These are phyloP conservation scores for Hemichromis elongatus DNA, from an alignment of 2,113 vertebrate genomes.

Conservation along the genomic window DNA sequence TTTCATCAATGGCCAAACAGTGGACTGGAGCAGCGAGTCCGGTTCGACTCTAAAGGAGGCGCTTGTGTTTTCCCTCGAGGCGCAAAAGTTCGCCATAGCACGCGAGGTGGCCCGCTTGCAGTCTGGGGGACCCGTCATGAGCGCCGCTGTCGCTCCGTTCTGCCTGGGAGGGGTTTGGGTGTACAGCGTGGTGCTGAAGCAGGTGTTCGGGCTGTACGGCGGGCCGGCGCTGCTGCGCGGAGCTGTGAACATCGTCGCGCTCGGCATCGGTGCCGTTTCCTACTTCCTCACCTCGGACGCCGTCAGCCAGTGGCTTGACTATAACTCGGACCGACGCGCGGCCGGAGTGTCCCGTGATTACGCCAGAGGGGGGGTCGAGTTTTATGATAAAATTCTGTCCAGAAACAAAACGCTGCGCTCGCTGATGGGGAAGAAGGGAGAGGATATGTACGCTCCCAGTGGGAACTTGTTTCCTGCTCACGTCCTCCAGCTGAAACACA, in stretches of 20 bases:
- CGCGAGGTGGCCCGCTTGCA: constrained; percentile 81
- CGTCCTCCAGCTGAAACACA: constrained; percentile 82
- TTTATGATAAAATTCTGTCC: constrained; percentile 86
- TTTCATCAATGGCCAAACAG: constrained; percentile 75
- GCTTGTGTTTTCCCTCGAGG: constrained; percentile 77
- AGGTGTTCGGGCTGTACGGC: constrained; percentile 76
- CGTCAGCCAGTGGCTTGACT: constrained; percentile 79
- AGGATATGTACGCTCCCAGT: constrained; percentile 80
- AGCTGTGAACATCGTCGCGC: constrained; percentile 69
- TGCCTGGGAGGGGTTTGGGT: constrained; percentile 80
- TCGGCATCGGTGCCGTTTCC: constrained; percentile 70
- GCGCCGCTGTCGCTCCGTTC: constrained; percentile 74
- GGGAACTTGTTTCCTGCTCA: constrained; percentile 84
- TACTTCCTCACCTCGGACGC: constrained; percentile 78
- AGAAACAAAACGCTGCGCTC: constrained; percentile 80
- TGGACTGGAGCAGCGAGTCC: constrained; percentile 79
- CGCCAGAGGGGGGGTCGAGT: constrained; percentile 85
- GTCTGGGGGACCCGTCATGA: constrained; percentile 64
- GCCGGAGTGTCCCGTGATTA: constrained; percentile 80
- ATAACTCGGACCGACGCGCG: constrained; percentile 73
- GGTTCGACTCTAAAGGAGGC: constrained; percentile 77
- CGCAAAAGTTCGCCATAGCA: constrained; percentile 88
- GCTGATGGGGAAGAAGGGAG: constrained; percentile 81
- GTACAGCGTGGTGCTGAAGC: constrained; percentile 75
- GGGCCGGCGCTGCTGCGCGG: constrained; percentile 69